Evolutionary conservation across 2,113 vertebrate species (phyloP).

Genomic region (Cynopterus brachyotis): DNA sequence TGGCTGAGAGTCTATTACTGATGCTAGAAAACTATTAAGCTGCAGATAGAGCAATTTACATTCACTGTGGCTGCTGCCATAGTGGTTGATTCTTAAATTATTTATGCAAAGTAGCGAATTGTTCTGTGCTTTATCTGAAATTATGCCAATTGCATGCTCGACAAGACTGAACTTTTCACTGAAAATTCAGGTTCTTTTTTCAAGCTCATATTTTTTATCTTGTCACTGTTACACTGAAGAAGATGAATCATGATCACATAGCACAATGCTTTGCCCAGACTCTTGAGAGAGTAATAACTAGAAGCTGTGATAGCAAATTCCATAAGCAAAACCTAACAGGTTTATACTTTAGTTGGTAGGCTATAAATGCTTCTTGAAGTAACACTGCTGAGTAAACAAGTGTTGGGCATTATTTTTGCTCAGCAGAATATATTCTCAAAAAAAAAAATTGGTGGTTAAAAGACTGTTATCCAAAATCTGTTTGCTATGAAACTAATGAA

Average conservation of each 20-base stretch:
- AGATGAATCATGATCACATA: constrained; percentile 51
- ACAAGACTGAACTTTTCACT: constrained; percentile 51
- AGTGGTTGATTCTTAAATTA: constrained; percentile 80
- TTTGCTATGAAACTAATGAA: constrained; percentile 67
- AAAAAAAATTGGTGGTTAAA: neutral
- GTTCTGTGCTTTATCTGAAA: constrained; percentile 75
- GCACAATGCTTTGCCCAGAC: constrained; percentile 18
- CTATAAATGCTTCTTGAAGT: constrained; percentile 65
- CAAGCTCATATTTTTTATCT: constrained; percentile 39
- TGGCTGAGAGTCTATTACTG: constrained; percentile 71
- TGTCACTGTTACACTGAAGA: constrained; percentile 41
- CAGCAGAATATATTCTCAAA: constrained; percentile 20
- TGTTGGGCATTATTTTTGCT: constrained; percentile 57
- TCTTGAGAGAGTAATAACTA: constrained; percentile 63
- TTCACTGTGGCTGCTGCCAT: constrained; percentile 70
- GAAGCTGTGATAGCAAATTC: constrained; percentile 28
- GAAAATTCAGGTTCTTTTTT: constrained; percentile 62
- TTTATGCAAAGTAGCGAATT: constrained; percentile 76
- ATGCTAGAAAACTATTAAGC: constrained; percentile 71
- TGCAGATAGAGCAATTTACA: constrained; percentile 78
- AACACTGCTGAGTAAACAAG: constrained; percentile 68
- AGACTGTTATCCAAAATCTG: constrained; percentile 49
- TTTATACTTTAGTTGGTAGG: constrained; percentile 19
- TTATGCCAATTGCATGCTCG: constrained; percentile 43
- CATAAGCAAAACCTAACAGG: constrained; percentile 11